These are phyloP conservation scores for Hemistola chrysoprasaria DNA, from an alignment of 2,888 invertebrate species.

Conservation along the genomic window DNA sequence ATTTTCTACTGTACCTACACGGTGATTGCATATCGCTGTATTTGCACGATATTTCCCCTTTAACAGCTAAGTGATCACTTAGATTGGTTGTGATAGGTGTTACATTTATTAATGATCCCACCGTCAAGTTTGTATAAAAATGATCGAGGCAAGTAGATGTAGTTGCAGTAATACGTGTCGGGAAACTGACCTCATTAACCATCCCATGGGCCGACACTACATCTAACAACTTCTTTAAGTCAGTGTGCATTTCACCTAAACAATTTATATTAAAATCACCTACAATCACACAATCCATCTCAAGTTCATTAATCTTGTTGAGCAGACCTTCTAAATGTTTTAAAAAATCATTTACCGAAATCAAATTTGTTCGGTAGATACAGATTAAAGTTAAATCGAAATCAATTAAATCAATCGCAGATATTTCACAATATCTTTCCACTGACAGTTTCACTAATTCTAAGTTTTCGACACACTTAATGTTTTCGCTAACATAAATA, in stretches of 20 bases:
- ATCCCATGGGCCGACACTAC: background rate
- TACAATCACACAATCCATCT: background rate
- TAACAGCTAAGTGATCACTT: background rate
- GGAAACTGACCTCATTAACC: slow-evolving; percentile 1
- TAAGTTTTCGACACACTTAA: slow-evolving; percentile 4
- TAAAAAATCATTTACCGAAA: background rate
- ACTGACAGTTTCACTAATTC: background rate
- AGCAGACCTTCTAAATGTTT: slow-evolving; percentile 2
- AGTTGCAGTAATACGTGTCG: background rate
- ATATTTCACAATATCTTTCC: slow-evolving; percentile 9
- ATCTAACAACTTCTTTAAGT: background rate
- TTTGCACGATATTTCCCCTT: background rate
- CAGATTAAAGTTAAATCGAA: slow-evolving; percentile 5
- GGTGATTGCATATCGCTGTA: background rate
- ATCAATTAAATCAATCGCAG: slow-evolving; percentile 9
- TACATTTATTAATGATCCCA: background rate
- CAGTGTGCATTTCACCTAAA: background rate
- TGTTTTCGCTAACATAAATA: slow-evolving; percentile 1
- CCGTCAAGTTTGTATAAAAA: background rate
- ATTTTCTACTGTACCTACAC: too few relatives aligned
- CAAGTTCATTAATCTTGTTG: background rate
- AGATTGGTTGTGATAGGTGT: background rate
- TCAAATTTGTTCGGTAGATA: slow-evolving; percentile 7
- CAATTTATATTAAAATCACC: too few relatives aligned
- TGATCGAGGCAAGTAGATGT: slow-evolving; percentile 3